Conservation (phyloP, 2,113 vertebrate genomes). For the Alouatta palliata region DNA sequence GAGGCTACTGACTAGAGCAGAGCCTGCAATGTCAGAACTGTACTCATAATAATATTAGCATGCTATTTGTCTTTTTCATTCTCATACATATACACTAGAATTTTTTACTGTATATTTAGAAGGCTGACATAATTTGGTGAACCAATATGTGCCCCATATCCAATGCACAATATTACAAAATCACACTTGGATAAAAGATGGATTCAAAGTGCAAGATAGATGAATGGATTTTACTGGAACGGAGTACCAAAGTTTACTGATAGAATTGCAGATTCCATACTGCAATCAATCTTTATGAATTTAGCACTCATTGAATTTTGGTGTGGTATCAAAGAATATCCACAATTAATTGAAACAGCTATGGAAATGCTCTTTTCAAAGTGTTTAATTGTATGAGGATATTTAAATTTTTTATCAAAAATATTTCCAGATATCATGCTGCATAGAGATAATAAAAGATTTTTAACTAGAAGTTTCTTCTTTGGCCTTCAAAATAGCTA, state of each 20-base stretch:
- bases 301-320: not conserved
- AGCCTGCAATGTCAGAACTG: not conserved
- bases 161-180: not conserved
- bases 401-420: not conserved
- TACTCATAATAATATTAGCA: not conserved
- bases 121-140: not conserved
- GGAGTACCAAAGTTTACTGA: not conserved
- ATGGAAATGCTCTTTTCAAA: not conserved
- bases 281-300: not conserved
- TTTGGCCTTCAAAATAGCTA: not conserved
- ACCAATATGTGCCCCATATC: not conserved
- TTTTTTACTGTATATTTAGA: not conserved
- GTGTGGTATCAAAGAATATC: not conserved
- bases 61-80: not conserved
- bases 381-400: not conserved
- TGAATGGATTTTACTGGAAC: not conserved
- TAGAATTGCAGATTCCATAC: not conserved
- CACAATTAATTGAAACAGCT: not conserved
- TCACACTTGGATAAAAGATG: not conserved
- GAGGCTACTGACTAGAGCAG: not conserved
- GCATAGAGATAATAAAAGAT: not conserved
- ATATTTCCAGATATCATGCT: not conserved
- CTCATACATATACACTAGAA: not conserved
- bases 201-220: not conserved
- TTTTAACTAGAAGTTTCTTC: not conserved